Evolutionary conservation across 2,113 vertebrate species (phyloP).

Genomic region (Stigmatopora argus): DNA sequence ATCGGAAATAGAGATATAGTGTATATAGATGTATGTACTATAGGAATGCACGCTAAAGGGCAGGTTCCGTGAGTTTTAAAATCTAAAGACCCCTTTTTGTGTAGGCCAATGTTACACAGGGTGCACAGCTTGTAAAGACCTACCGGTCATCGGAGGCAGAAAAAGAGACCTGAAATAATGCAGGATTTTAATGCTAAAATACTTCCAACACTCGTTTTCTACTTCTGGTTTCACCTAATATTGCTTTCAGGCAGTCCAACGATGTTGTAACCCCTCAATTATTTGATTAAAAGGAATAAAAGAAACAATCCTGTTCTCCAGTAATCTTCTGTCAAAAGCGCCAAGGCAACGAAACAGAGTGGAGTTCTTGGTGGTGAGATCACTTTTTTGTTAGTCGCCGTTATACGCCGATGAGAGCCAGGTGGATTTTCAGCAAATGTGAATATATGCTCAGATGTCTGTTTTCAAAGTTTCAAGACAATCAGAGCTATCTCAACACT

Average conservation of each 20-base stretch:
- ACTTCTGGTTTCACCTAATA: slow-evolving; percentile 23
- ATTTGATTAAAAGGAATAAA: slow-evolving; percentile 29
- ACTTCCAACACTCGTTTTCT: slow-evolving; percentile 6
- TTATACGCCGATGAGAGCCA: slow-evolving; percentile 26
- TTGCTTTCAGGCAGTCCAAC: slow-evolving; percentile 13
- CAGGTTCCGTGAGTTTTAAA: background rate
- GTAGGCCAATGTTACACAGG: background rate
- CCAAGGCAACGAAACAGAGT: slow-evolving; percentile 25
- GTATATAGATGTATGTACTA: too few species aligned
- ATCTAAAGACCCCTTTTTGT: background rate
- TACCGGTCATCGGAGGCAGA: slow-evolving; percentile 39
- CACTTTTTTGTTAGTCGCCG: slow-evolving; percentile 41
- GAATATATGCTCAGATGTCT: background rate
- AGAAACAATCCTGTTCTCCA: slow-evolving; percentile 39
- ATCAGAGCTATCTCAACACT: background rate
- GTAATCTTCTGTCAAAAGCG: slow-evolving; percentile 15
- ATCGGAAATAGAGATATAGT: too few species aligned
- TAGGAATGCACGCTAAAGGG: background rate
- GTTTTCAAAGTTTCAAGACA: background rate
- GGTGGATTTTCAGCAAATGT: slow-evolving; percentile 19
- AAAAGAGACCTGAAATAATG: slow-evolving; percentile 25
- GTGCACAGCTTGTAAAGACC: slow-evolving; percentile 12
- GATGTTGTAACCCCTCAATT: slow-evolving; percentile 22
- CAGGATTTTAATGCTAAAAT: slow-evolving; percentile 26
- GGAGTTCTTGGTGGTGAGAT: slow-evolving; percentile 52